A percentile compares a stretch with the other conserved stretches of the same genome.
Conservation (phyloP, 2,113 vertebrate species). For the Leptobrachium ailaonicum region DNA sequence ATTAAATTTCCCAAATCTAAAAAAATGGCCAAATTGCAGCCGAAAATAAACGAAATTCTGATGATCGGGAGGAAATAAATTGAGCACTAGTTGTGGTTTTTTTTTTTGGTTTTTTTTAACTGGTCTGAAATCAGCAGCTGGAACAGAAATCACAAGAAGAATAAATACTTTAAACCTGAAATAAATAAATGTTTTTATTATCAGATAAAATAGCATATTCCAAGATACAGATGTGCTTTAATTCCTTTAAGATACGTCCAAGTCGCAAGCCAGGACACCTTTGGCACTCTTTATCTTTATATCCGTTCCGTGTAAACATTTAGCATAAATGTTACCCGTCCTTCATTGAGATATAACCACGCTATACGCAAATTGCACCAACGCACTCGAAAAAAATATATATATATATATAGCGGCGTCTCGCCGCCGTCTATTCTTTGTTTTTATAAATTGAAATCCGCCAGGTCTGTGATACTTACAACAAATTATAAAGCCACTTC, state of each 20-base stretch:
- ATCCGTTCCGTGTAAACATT: slow-evolving; percentile 35
- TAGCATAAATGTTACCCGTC: slow-evolving; percentile 3
- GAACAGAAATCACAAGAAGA: neutral
- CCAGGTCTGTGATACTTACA: slow-evolving; percentile 8
- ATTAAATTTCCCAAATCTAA: too few species aligned
- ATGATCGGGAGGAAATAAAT: too few species aligned
- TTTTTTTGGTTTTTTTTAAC: too few species aligned
- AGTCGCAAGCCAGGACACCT: neutral
- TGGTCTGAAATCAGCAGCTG: too few species aligned
- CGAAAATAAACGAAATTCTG: too few species aligned
- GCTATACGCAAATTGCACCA: slow-evolving; percentile 9
- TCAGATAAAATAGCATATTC: slow-evolving; percentile 37
- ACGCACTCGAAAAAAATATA: slow-evolving; percentile 26
- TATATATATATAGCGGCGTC: too few species aligned
- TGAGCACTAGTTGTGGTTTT: too few species aligned
- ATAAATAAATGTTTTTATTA: slow-evolving; percentile 48
- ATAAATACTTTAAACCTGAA: slow-evolving; percentile 10
- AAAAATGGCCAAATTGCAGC: too few species aligned
- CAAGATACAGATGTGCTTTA: slow-evolving; percentile 35
- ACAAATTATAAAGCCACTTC: slow-evolving; percentile 18
- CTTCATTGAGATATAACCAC: slow-evolving; percentile 18
- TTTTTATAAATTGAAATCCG: neutral
- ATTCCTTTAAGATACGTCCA: slow-evolving; percentile 23
- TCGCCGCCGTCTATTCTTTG: neutral
- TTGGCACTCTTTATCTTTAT: neutral